Evolutionary conservation across 2,797 vertebrate species (phyloP), one percentile per base, ranked within the genome.

Genomic region (Chlorospingus flavigularis): DNA sequence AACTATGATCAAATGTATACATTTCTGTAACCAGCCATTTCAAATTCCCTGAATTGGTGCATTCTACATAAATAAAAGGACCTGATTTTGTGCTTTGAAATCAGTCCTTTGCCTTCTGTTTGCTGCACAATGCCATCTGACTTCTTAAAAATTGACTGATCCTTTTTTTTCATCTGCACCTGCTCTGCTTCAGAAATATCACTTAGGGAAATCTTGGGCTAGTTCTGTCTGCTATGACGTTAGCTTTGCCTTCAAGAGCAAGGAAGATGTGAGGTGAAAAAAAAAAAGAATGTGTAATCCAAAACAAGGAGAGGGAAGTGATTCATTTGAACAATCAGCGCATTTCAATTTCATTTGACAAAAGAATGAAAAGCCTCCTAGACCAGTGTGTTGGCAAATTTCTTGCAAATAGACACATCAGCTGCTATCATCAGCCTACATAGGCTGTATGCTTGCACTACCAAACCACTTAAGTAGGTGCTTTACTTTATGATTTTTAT

Each of bases 1-100:
- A 88, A 94, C 92, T 91, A 87, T 4, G 95, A 92, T 96, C 94
- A 95, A 96, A 96, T 63, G 73, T 95, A 95, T 96, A 96, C 21
- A 31, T 96, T 97, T 97, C 91, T 96, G 88, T 95, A 97, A 97
- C 95, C 96, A 94, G 92, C 86, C 92, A 93, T 97, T 97, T 97
- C 89, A 96, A 92, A 96, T 92, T 87, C 92, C 71, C 77, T 18
- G 88, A 98, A 97, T 97, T 93, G 96, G 94, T 93, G 96, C 88
- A 97, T 97, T 98, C 96, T 97, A 75, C 93, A 84, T 97, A 96
- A 96, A 97, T 98, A 95, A 98, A 98, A 97, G 96, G 90, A 95
- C 82, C 94, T 97, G 97, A 98, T 98, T 97, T 96, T 51, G 88
- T 96, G 96, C 97, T 98, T 97, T 96, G 96, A 97, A 97, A 93